Percentiles rank a stretch among this genome's conserved stretches.
Conservation (phyloP, 2,797 vertebrate genomes). For the Xenopus petersii region DNA sequence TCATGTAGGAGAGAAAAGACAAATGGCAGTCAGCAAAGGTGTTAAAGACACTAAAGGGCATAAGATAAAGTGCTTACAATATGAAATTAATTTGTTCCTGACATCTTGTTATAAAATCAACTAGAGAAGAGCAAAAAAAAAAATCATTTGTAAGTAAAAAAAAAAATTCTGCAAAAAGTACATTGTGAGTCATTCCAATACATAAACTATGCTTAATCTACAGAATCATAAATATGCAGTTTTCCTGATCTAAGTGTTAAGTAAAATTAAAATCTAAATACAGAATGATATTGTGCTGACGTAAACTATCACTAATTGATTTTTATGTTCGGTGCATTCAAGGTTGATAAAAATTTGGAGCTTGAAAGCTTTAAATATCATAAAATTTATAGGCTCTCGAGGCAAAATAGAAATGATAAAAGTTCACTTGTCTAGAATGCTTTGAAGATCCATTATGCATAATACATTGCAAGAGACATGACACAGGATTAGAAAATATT, state of each 20-base stretch:
- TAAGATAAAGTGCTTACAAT: no score
- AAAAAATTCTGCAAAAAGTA: neutral
- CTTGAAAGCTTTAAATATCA: conserved; percentile 45
- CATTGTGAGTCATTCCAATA: neutral
- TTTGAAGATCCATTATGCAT: conserved; percentile 43
- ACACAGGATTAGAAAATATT: conserved; percentile 28
- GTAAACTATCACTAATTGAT: conserved; percentile 36
- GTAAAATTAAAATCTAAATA: conserved; percentile 29
- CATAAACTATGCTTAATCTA: conserved; percentile 12
- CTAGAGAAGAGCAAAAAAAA: no score
- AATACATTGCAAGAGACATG: conserved; percentile 29
- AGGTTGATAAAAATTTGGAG: conserved; percentile 42
- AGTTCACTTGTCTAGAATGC: conserved; percentile 31
- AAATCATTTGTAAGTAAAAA: no score
- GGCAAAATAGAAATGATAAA: conserved; percentile 43
- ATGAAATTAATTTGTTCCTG: no score
- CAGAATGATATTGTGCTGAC: conserved; percentile 26
- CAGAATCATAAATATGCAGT: conserved; percentile 8
- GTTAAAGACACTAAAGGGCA: no score
- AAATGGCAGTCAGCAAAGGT: no score
- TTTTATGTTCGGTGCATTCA: conserved; percentile 30
- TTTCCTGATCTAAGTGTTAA: conserved; percentile 33
- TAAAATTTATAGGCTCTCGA: conserved; percentile 39
- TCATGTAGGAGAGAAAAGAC: no score
- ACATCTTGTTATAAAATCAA: no score